Evolutionary conservation across 37 sponge, comb jelly and placozoan genomes (phyloP), one percentile per base, ranked within the genome.

Genomic region (Aphrocallistes beatrix): DNA sequence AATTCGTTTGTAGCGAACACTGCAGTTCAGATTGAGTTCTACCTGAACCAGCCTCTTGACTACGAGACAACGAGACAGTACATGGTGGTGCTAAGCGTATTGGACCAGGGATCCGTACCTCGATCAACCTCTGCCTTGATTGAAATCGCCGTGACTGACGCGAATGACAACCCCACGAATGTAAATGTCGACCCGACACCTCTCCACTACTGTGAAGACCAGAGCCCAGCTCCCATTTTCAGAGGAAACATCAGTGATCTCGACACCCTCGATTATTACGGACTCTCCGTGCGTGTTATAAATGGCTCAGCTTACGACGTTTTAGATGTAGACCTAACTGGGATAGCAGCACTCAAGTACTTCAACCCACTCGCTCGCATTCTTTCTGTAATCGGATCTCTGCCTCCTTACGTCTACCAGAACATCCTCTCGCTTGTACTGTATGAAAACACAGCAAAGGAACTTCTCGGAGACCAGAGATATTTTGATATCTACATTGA

Each of bases 291-390:
- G 1, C 10, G 8, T 8, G n/a, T 60, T 30, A 60, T 21, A 19
- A 60, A 60, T 13, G 34, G n/a, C 75, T 19, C 75, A 13, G 21
- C 3, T 19, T 60, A 32, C 32, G 75, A 60, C 8, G n/a, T 60
- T 6, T 13, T 60, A 13, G 75, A 60, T 60, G 75, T 60, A 6
- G 75, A 60, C n/a, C 21, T 60, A 13, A 60, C 75, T 25, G 75
- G 75, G n/a, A 60, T 60, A 60, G 75, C 75, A 25, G 75, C 75
- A 19, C 3, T 60, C 10, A 60, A 60, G 75, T 60, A 60, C 75
- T 60, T 25, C 75, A 30, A 60, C n/a, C 6, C n/a, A 3, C 6
- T 30, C n/a, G n/a, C 75, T 6, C 8, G n/a, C 21, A 32, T 30
- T 30, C 75, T 60, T 6, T 60, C 34, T 19, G 75, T 60, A 30